These are phyloP conservation scores for Blastomussa wellsi DNA, from an alignment of 92 coral and sea anemone genomes.

Conservation along the genomic window DNA sequence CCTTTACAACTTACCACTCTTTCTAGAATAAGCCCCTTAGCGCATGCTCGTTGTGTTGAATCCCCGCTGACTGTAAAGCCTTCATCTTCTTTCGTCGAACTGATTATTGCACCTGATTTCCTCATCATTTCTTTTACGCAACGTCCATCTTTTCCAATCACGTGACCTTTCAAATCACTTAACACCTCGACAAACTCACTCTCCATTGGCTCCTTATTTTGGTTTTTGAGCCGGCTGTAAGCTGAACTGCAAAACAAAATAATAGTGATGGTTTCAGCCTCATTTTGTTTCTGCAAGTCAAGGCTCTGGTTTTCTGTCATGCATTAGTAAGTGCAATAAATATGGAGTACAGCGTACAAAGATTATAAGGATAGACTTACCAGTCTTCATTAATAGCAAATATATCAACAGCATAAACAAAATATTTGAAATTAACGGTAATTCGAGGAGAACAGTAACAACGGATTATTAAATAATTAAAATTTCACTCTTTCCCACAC, in stretches of 20 bases:
- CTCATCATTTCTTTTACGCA: not conserved
- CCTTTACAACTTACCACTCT: conserved; percentile 9
- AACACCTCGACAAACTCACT: conserved; percentile 11
- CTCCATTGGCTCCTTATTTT: not conserved
- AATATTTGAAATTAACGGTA: no score
- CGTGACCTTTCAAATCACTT: conserved; percentile 3
- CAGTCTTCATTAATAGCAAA: no score
- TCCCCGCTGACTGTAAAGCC: conserved; percentile 10
- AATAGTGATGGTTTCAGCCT: no score
- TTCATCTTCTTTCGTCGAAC: not conserved
- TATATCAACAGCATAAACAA: no score
- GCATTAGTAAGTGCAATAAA: no score
- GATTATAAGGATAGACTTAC: no score
- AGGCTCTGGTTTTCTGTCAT: no score
- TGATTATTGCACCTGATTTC: conserved; percentile 7
- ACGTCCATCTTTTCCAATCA: conserved; percentile 4
- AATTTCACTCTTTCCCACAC: no score
- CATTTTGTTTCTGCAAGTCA: no score
- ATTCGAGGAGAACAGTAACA: no score
- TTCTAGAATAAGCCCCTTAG: conserved; percentile 10
- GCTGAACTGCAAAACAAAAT: not conserved
- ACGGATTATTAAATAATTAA: no score
- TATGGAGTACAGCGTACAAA: no score
- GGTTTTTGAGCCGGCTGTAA: not conserved
- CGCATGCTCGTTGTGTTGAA: conserved; percentile 7